Conservation (phyloP, 2,888 invertebrate genomes). For the Priapulus caudatus region DNA sequence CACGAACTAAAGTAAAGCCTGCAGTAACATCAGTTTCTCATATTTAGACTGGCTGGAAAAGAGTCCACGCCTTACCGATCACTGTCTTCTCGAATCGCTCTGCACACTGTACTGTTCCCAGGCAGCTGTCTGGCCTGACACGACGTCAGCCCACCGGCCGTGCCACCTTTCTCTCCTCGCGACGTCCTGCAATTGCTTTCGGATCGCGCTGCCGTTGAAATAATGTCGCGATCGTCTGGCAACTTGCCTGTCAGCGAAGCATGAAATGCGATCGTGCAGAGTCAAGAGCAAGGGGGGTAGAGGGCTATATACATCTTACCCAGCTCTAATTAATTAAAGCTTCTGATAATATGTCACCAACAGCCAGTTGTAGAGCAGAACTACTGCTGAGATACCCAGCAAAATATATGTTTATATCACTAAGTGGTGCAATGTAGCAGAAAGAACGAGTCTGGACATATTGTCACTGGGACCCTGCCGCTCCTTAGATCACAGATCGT, state of each 20-base stretch:
- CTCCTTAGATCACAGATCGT: too few species aligned
- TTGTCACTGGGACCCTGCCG: too few species aligned
- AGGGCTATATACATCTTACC: background rate
- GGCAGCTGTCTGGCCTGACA: constrained; percentile 60
- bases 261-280: background rate
- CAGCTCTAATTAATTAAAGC: too few species aligned
- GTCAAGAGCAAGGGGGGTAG: background rate
- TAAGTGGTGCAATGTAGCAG: too few species aligned
- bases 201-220: constrained; percentile 48
- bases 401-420: too few species aligned
- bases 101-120: constrained; percentile 58
- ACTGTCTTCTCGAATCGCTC: constrained; percentile 60
- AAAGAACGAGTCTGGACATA: too few species aligned
- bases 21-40: constrained; percentile 24
- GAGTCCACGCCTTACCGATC: constrained; percentile 43
- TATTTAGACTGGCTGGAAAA: too few species aligned
- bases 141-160: too few species aligned
- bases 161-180: constrained; percentile 55
- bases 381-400: too few species aligned
- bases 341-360: too few species aligned
- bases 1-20: too few species aligned
- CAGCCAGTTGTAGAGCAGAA: too few species aligned
- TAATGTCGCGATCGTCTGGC: constrained; percentile 41
- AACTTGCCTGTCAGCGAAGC: constrained; percentile 36
- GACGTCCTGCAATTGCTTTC: constrained; percentile 48